Evolutionary conservation across 2,888 invertebrate species (phyloP).

Genomic region (Phragmatobia fuliginosa): DNA sequence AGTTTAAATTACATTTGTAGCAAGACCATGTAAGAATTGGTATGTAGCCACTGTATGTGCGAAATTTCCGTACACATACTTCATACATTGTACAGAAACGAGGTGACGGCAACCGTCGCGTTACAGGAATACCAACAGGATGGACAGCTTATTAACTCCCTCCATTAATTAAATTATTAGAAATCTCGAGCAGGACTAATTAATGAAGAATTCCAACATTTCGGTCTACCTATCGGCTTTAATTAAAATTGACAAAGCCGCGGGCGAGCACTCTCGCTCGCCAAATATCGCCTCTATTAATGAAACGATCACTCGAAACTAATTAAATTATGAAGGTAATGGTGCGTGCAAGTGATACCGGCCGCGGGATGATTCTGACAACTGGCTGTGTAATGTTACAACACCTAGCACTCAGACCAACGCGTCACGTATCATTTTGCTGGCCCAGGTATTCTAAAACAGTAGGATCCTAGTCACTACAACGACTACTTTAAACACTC

Average conservation of each 20-base stretch:
- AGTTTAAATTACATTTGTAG: not conserved
- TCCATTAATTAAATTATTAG: slow-evolving; percentile 86
- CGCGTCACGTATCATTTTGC: slow-evolving; percentile 10
- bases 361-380: slow-evolving; percentile 50
- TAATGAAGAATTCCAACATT: slow-evolving; percentile 86
- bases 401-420: slow-evolving; percentile 38
- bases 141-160: slow-evolving; percentile 80
- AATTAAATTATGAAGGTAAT: slow-evolving; percentile 86
- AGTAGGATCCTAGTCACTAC: not conserved
- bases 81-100: slow-evolving; percentile 45
- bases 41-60: slow-evolving; percentile 27
- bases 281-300: slow-evolving; percentile 85
- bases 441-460: not conserved
- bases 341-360: slow-evolving; percentile 83
- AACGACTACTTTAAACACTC: not conserved
- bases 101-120: slow-evolving; percentile 63
- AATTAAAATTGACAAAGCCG: slow-evolving; percentile 87
- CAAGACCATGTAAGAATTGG: slow-evolving; percentile 7
- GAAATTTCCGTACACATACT: slow-evolving; percentile 42
- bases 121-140: slow-evolving; percentile 76
- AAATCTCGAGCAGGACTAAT: slow-evolving; percentile 84
- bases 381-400: slow-evolving; percentile 49
- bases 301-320: slow-evolving; percentile 86
- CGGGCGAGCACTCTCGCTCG: slow-evolving; percentile 73
- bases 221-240: slow-evolving; percentile 84